Base-by-base conservation (phyloP, 2,113 vertebrate genomes). In the Irena cyanogastra region DNA sequence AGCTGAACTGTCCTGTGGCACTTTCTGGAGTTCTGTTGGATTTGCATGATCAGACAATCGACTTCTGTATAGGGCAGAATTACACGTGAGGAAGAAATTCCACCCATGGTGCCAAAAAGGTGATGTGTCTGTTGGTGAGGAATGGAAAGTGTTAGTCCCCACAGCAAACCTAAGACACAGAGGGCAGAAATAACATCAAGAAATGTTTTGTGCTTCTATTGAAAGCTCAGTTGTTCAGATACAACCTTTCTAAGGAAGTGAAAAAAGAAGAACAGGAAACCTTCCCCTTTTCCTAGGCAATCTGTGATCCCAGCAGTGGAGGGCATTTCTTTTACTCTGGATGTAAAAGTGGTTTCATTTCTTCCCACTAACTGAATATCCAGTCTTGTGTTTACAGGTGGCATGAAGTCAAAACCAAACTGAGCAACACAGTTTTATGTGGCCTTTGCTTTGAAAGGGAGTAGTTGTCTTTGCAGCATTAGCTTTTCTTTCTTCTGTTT, bases 361-460 rank as follows among this genome's bases (percentile, higher is more conserved):
- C 82, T 92, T 66, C 90, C 84, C 94, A 66, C 75, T 93, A 94
- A 96, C 81, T 96, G 95, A 97, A 89, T 97, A 96, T 97, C 95
- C 96, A 96, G 95, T 97, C 94, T 97, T 85, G 89, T 96, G 95
- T 97, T 97, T 97, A 97, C 95, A 97, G 94, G 91, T 96, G 93
- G 94, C 87, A 95, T 93, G 93, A 95, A 95, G 93, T 94, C 90
- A 96, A 96, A 97, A 95, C 91, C 92, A 97, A 96, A 96, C 92
- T 70, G 89, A 96, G 89, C 93, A 90, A 90, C 94, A 88, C 87
- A 89, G 89, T 96, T 95, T 90, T 93, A 93, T 94, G 93, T 94
- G 93, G 95, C 95, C 94, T 97, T 97, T 96, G 91, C 93, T 96
- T 96, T 94, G 93, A 95, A 96, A 95, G 95, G 93, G 95, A 94